Evolutionary conservation across 2,113 vertebrate genomes (phyloP), one percentile per base, ranked within the genome.

Genomic region (Pangasianodon gigas): DNA sequence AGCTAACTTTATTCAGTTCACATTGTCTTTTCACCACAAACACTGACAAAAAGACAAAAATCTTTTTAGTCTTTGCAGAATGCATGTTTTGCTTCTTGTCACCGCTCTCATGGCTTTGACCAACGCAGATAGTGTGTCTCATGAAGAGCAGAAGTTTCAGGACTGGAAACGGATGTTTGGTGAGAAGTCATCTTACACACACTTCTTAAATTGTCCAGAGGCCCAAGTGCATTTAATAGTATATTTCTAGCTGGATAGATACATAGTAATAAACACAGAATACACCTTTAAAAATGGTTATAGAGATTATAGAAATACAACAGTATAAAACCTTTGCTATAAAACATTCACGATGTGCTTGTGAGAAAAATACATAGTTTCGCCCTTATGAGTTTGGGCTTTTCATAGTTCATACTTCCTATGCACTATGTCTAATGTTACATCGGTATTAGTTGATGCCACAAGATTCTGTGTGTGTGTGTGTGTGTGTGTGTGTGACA

Each of bases 111-210:
- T 96, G 93, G 94, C 93, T 10, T 90, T 94, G 32, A 92, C 92
- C 91, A 94, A 90, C 80, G 93, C 94, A 86, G 94, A 93, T 56
- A 95, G 88, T 3, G 0, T 96, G 41, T 94, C 94, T 48, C 88
- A 91, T n/a, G 96, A 96, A 67, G 96, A 96, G 67, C 91, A 96
- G 91, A 95, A 97, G 93, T 97, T 96, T 90, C 94, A 95, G 0
- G 94, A 94, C 29, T 97, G 96, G 96, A 96, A 96, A 89, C 93
- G 95, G 6, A 95, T 95, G 89, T 96, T 95, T 90, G 96, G 96
- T 97, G 90, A 95, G 95, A 82, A 69, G 48, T 65, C 26, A 4
- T 54, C 14, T n/a, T 52, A n/a, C 7, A 32, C 14, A 18, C 29
- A 58, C 7, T 54, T 56, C n/a, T 8, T 37, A 56, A 83, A 37